Evolutionary conservation across 2,113 vertebrate species (phyloP), one percentile per base, ranked within the genome.

Genomic region (Pseudorectes ferrugineus): DNA sequence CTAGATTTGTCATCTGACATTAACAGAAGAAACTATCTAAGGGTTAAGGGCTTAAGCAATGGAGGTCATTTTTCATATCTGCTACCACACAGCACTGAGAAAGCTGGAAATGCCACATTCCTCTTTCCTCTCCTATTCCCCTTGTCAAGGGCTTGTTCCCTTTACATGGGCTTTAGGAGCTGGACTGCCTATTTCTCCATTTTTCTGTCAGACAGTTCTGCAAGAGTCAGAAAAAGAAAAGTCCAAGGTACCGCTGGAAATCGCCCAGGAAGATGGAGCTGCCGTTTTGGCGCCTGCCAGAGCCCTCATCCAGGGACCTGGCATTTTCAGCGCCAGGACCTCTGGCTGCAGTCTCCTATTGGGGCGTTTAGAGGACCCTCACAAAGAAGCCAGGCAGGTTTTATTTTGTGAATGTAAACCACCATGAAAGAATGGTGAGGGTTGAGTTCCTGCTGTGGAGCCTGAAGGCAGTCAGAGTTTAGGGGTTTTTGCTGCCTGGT

Each of bases 381-480:
- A 72, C 46, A 20, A 91, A 59, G 71, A 45, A 63, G 25, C 12
- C 36, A 65, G 49, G 57, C 11, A 10, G 29, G 43, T 85, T 93
- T 70, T 77, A 33, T 84, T 89, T 68, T 62, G 57, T 52, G 55
- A 85, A 49, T 35, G 19, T 75, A 92, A 94, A 93, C 92, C 72
- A 61, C 67, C 29, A 9, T 38, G 42, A 72, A 73, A 91, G 78
- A 73, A 74, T 49, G 40, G 35, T 14, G 35, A 40, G 22, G 63
- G 42, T 93, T 90, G 87, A 87, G 68, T 84, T 95, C 88, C 82
- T 86, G 57, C 71, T 21, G 42, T 54, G 74, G 84, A 68, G 20
- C 73, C 29, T 91, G 87, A 58, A 58, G 84, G 46, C 83, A 89
- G 49, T 20, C 36, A 40, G 59, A 45, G 14, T 82, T 95, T 91